Evolutionary conservation across 2,113 vertebrate species (phyloP), one percentile per base, ranked within the genome.

Genomic region (Catagonus wagneri): DNA sequence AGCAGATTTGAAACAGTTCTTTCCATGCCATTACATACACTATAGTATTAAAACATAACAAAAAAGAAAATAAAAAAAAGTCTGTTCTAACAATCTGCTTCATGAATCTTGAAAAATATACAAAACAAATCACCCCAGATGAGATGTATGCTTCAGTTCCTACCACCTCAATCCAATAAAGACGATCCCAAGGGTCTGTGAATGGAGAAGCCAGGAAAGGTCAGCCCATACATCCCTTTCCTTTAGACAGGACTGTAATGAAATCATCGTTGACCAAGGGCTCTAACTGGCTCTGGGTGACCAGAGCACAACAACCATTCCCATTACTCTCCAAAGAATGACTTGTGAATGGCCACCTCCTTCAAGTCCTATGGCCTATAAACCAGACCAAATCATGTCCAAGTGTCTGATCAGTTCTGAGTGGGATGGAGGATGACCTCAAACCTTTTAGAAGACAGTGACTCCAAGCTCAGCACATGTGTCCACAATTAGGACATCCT

Each of bases 31-130:
- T 95, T 92, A 44, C 84, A 50, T 78, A 87, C 34, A 93, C 89
- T 92, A 96, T 97, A 96, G 92, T 96, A 97, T 97, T 98, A 97
- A 96, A 97, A 97, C 96, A 97, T 94, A 95, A 97, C 93, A 96
- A 96, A 97, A 97, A 97, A 94, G 98, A 97, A 97, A 97, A 96
- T 90, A 76, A 90, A 95, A 97, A 97, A 97, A 97, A 96, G 81
- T 97, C 97, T 97, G 96, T 94, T 97, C 94, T 91, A 81, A 93
- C 96, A 97, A 96, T 96, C 97, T 97, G 97, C 87, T 96, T 90
- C 34, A 23, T 6, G 71, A 91, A 68, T 89, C 91, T 83, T 87
- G 93, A 97, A 94, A 86, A 85, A 89, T 65, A 97, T 58, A 97
- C 94, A 95, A 95, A 96, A 95, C 93, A 95, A 91, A 95, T 93